A percentile compares a stretch with the other conserved stretches of the same genome.
Evolutionary conservation across 2,113 vertebrate species (phyloP).

Genomic region (Athene cunicularia): DNA sequence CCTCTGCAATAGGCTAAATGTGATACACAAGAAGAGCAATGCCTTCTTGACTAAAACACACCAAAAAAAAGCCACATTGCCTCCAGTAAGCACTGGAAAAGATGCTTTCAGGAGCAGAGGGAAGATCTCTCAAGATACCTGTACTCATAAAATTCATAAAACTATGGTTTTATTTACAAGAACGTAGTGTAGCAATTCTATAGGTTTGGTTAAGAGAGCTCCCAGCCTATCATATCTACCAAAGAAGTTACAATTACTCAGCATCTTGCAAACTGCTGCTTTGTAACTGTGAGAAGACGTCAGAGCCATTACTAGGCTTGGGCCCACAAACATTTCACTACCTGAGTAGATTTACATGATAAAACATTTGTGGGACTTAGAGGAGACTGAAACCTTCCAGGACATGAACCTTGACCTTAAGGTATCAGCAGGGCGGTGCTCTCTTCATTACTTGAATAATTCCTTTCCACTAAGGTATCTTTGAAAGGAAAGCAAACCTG

Average conservation of each 20-base stretch:
- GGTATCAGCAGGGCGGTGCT: accelerated
- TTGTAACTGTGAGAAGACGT: neutral
- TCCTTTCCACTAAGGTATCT: neutral
- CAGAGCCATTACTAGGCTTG: neutral
- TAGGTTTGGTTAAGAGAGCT: neutral
- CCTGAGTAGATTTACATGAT: neutral
- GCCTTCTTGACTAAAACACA: neutral
- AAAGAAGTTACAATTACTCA: neutral
- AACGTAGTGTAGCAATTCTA: accelerated
- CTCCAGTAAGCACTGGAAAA: neutral
- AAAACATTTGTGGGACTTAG: neutral
- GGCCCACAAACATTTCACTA: neutral
- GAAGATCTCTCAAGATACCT: neutral
- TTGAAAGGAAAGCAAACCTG: neutral
- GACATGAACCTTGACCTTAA: neutral
- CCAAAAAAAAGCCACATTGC: neutral
- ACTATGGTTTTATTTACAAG: neutral
- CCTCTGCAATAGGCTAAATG: neutral
- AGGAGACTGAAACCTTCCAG: neutral
- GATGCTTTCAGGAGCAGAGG: neutral
- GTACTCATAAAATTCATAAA: neutral
- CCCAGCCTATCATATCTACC: neutral
- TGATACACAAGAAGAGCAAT: neutral
- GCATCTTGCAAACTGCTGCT: neutral
- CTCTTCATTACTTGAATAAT: neutral